Percentiles rank a stretch among this genome's conserved stretches.
Conservation (phyloP, 2,888 invertebrate genomes). For the Parasteatoda lunata region DNA sequence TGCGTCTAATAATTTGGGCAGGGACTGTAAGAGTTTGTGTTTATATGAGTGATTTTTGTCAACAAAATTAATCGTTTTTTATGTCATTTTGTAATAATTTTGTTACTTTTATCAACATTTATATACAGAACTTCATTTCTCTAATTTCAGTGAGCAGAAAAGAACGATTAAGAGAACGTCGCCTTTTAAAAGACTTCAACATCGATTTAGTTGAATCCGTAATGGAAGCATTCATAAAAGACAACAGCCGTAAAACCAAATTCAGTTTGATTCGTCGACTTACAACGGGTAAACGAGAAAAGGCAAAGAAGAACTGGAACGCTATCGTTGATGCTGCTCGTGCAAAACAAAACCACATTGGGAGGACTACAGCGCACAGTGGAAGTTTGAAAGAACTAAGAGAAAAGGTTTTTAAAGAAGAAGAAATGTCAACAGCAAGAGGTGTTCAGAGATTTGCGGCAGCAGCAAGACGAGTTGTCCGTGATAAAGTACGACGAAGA, state of each 20-base stretch:
- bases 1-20: no score
- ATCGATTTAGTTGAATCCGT: constrained; percentile 83
- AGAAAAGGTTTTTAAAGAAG: constrained; percentile 56
- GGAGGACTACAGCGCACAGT: constrained; percentile 24
- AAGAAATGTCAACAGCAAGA: constrained; percentile 16
- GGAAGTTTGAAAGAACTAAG: constrained; percentile 57
- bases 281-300: constrained; percentile 44
- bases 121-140: constrained; percentile 11
- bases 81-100: no score
- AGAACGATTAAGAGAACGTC: constrained; percentile 90
- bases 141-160: constrained; percentile 82
- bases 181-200: constrained; percentile 90
- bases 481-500: background rate
- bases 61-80: no score
- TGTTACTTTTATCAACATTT: no score
- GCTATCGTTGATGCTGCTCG: constrained; percentile 60
- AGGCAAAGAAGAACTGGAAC: constrained; percentile 66
- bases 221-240: constrained; percentile 76
- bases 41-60: no score
- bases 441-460: constrained; percentile 44
- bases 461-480: constrained; percentile 35
- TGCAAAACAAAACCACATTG: constrained; percentile 62
- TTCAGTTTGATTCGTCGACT: constrained; percentile 52
- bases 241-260: constrained; percentile 12
- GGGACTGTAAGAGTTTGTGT: no score